phyloP scores from a whole-genome alignment of 1,140 invertebrate genomes.

The Drosophila bocqueti region DNA sequence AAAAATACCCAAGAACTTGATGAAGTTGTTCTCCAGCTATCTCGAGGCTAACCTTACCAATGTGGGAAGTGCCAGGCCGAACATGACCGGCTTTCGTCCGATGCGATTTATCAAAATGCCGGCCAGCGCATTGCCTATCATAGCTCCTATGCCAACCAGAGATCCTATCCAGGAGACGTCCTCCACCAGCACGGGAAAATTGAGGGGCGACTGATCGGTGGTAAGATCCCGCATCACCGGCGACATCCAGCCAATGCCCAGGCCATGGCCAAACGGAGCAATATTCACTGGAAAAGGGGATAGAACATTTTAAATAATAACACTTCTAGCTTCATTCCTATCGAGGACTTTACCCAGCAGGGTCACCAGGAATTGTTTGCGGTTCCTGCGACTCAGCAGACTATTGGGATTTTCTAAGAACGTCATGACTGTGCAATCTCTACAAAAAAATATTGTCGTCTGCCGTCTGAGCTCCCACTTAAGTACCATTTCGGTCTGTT shows the following conservation, averaged over 20 bases:
- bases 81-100: constrained; percentile 61
- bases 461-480: constrained; percentile 5
- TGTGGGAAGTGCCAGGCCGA: constrained; percentile 48
- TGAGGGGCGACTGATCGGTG: constrained; percentile 67
- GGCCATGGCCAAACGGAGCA: constrained; percentile 83
- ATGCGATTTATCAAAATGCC: constrained; percentile 61
- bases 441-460: neutral
- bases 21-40: neutral
- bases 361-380: constrained; percentile 58
- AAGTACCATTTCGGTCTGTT: neutral
- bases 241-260: constrained; percentile 85
- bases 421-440: constrained; percentile 30
- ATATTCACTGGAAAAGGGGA: constrained; percentile 73
- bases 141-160: constrained; percentile 66
- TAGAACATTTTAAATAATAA: no score
- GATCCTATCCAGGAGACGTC: constrained; percentile 78
- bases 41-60: constrained; percentile 12
- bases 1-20: neutral
- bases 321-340: fast-evolving
- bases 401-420: constrained; percentile 51
- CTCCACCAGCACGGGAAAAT: constrained; percentile 41
- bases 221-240: constrained; percentile 79
- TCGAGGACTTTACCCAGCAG: constrained; percentile 40
- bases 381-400: constrained; percentile 59
- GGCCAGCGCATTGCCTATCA: constrained; percentile 60